Conservation (phyloP, 2,113 vertebrate genomes). For the Cynopterus brachyotis region DNA sequence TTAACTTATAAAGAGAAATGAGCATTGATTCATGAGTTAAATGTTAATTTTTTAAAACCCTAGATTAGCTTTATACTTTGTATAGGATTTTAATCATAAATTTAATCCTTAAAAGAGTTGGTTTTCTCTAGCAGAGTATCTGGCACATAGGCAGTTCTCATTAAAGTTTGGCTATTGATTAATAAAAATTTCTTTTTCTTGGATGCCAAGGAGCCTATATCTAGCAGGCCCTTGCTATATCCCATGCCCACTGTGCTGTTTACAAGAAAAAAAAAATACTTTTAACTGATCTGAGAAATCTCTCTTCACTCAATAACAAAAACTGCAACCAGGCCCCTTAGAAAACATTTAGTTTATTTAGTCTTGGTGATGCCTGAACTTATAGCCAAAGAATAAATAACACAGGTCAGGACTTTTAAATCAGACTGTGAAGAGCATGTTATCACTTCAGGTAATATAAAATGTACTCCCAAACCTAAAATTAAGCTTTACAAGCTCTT, state of each 20-base stretch:
- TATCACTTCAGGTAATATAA: neutral
- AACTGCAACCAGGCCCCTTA: neutral
- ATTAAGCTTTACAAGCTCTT: neutral
- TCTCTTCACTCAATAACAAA: neutral
- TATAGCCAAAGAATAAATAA: slow-evolving; percentile 16
- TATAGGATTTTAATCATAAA: neutral
- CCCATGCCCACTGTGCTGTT: neutral
- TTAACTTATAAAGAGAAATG: neutral
- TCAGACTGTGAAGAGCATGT: neutral
- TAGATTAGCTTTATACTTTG: neutral
- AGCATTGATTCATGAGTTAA: neutral
- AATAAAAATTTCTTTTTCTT: neutral
- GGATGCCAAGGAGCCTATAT: neutral
- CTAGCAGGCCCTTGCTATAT: neutral
- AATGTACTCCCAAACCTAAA: neutral
- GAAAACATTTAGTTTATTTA: neutral
- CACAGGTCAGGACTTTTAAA: neutral
- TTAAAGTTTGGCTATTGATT: neutral
- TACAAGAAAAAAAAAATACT: neutral
- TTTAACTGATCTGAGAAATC: neutral
- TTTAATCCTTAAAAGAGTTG: neutral
- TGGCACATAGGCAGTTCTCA: neutral
- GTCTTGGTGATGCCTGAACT: neutral
- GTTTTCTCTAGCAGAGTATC: neutral
- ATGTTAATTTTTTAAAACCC: neutral